Base-by-base conservation (phyloP, 1,140 invertebrate species). In the Drosophila kanapiae region DNA sequence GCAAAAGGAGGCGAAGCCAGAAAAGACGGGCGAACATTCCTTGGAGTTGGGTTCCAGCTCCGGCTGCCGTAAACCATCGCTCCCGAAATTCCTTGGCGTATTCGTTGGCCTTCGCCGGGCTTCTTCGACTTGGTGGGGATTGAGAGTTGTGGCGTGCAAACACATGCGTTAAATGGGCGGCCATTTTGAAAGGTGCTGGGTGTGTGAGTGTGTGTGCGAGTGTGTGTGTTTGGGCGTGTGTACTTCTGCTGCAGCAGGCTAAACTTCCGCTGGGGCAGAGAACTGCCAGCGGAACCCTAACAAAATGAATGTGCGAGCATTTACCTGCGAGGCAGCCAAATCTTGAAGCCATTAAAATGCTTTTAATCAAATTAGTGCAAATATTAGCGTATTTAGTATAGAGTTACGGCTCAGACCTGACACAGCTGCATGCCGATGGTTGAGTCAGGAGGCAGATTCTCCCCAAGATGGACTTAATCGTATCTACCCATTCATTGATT, bases 361-460 rank as follows among this genome's bases (percentile, higher is more conserved):
- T 88, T 88, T 88, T 88, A 88, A 88, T 88, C 85, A 88, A 88
- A 88, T 88, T 85, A 85, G 69, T 85, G 78, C 56, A 85, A 90
- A 88, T 85, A 90, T 90, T 82, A 84, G 77, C 58, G 72, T 31
- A 62, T 53, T 40, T 45, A 38, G 69, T 72, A 71, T 71, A 58
- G 69, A 72, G 69, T 72, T 72, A 72, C 69, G 29, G n/a, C 38
- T 1, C 51, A 59, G 14, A 6, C 35, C 67, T 71, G 37, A 29
- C n/a, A 18, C 65, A 49, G 42, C 51, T 57, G 65, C 40, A 57
- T 70, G 35, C 42, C 40, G 5, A 57, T 35, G 65, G 37, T 48
- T 47, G 43, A 29, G 16, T 59, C 23, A 29, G 35, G 8, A 23
- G 43, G 43, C 18, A 59, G 16, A 33, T 35, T 38, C 18, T 13